These are phyloP conservation scores for Tetragnatha montana DNA, from an alignment of 2,888 invertebrate genomes.

Conservation along the genomic window DNA sequence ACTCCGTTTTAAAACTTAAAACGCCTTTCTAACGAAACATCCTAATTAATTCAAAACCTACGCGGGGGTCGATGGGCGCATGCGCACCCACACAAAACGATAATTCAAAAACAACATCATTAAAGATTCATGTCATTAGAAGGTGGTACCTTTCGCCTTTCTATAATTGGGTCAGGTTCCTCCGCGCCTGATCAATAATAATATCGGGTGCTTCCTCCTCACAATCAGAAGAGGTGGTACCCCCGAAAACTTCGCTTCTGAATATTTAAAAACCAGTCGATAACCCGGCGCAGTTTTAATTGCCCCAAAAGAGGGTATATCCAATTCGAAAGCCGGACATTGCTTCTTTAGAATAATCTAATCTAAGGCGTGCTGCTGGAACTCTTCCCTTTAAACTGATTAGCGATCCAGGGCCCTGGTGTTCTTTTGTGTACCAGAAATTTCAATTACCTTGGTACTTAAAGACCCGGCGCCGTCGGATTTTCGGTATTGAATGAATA, in stretches of 20 bases:
- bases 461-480: slow-evolving; percentile 24
- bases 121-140: slow-evolving; percentile 37
- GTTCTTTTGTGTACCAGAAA: slow-evolving; percentile 59
- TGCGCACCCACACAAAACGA: slow-evolving; percentile 1
- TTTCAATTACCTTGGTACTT: slow-evolving; percentile 60
- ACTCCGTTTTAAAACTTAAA: slow-evolving; percentile 12
- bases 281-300: slow-evolving; percentile 36
- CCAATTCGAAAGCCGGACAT: slow-evolving; percentile 18
- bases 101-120: slow-evolving; percentile 48
- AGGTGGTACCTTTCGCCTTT: slow-evolving; percentile 32
- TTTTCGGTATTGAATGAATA: slow-evolving; percentile 57
- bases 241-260: slow-evolving; percentile 8
- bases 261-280: slow-evolving; percentile 55
- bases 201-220: not conserved
- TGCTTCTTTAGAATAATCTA: slow-evolving; percentile 51
- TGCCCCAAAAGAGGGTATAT: slow-evolving; percentile 38
- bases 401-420: slow-evolving; percentile 21
- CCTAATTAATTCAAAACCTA: slow-evolving; percentile 14
- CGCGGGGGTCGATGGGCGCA: not conserved
- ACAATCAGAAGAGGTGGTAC: not conserved
- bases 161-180: slow-evolving; percentile 33
- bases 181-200: slow-evolving; percentile 12
- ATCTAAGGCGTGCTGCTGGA: slow-evolving; percentile 38
- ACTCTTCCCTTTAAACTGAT: slow-evolving; percentile 51
- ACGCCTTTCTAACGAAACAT: slow-evolving; percentile 4